Base-by-base conservation (phyloP, 2,113 vertebrate species). In the Sus scrofa region DNA sequence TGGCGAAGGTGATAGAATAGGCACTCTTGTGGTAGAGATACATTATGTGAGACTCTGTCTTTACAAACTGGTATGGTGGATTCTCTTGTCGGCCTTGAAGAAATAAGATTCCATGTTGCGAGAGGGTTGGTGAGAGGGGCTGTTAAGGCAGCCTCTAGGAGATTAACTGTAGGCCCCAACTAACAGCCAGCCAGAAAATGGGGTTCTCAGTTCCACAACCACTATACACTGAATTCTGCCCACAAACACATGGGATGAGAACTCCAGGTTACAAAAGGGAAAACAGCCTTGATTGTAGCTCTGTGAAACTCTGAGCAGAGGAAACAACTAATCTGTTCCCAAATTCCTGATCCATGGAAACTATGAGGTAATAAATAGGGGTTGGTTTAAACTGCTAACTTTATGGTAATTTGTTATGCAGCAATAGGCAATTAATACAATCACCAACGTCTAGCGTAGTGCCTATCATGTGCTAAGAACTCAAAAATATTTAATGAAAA, bases 401-500 rank as follows among this genome's bases (percentile, higher is more conserved):
- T 63, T 89, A 78, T 84, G 70, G 86, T 67, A 44, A 67, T 75
- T 63, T 52, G 30, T 54, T 86, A 86, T 65, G 22, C 12, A 79
- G 54, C 11, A 20, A 86, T 60, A 79, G 27, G n/a, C 63, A 86
- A 81, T 37, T 39, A 86, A 73, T 63, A 70, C 11, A 84, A 84
- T 44, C 70, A 84, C 14, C 18, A 34, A 34, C 75, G 12, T n/a
- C 58, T 67, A 34, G 26, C 30, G 6, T n/a, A 84, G 18, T 58
- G 22, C 58, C 18, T 75, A 37, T 78, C 30, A 78, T 11, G 58
- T 4, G 8, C 26, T 37, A 81, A 86, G 62, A 37, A 89, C 70
- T 84, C 37, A 75, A 84, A 82, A 44, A 70, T 62, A 79, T 50
- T 89, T 89, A 85, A 86, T 79, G 62, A 93, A 37, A 62, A 65